Percentiles rank a stretch among this genome's conserved stretches.
These are phyloP conservation scores for Stenotaenia linearis DNA, from an alignment of 2,888 invertebrate species.

Conservation along the genomic window DNA sequence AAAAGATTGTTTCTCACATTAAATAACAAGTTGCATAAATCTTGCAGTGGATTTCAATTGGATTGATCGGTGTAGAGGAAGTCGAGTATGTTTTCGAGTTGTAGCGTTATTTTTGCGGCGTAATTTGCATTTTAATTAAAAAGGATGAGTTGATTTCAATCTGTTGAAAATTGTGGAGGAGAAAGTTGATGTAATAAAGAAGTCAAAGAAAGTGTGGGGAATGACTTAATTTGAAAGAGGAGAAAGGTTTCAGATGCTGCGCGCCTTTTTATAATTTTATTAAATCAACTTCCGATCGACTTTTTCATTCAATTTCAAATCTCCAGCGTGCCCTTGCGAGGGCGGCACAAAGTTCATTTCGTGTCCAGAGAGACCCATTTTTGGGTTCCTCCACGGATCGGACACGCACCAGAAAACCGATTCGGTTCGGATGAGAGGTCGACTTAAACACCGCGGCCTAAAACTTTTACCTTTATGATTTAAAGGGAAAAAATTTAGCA, in stretches of 20 bases:
- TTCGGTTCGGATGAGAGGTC: not conserved
- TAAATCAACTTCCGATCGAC: not conserved
- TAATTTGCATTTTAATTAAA: not conserved
- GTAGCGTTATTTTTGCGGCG: too few relatives aligned
- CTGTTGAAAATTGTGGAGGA: not conserved
- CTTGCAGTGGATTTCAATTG: too few relatives aligned
- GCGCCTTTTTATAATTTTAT: constrained; percentile 9
- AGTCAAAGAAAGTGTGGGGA: not conserved
- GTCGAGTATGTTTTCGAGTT: too few relatives aligned
- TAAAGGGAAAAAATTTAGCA: too few relatives aligned
- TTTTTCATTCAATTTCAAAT: constrained; percentile 14
- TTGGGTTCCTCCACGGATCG: not conserved
- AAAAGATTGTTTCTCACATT: not conserved
- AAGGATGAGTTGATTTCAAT: not conserved
- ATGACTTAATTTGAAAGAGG: not conserved
- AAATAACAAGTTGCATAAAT: too few relatives aligned
- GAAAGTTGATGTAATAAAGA: not conserved
- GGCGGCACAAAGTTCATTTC: constrained; percentile 17
- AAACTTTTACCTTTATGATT: too few relatives aligned
- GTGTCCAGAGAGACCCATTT: not conserved
- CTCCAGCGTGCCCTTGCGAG: not conserved
- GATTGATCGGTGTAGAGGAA: too few relatives aligned
- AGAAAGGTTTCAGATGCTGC: not conserved
- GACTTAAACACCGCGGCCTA: not conserved
- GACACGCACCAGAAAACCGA: constrained; percentile 9